Conservation (phyloP, 2,797 vertebrate species). For the Antrozous pallidus region DNA sequence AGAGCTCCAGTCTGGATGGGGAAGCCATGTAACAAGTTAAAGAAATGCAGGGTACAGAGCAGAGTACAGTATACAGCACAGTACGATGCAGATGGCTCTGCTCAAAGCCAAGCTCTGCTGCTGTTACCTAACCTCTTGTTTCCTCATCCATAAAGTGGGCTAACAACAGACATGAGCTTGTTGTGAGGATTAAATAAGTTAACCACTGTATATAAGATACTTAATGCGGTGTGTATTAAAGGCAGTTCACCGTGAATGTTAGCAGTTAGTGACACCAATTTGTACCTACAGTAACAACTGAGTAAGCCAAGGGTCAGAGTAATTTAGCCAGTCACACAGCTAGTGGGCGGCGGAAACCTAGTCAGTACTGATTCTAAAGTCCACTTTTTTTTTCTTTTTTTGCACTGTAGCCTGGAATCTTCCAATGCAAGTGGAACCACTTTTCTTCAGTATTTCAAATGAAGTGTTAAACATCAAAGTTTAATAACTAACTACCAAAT, state of each 20-base stretch:
- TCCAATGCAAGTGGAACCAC: not conserved
- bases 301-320: not conserved
- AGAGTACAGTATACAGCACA: not conserved
- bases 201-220: not conserved
- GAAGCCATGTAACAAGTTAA: not conserved
- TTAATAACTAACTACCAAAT: not conserved
- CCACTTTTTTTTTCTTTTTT: not conserved
- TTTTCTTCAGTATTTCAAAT: conserved; percentile 28
- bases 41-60: not conserved
- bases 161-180: not conserved
- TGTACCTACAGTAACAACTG: not conserved
- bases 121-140: not conserved
- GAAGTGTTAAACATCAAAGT: not conserved
- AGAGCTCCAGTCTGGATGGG: not conserved
- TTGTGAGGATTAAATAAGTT: not conserved
- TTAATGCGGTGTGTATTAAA: not conserved
- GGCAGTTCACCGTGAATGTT: not conserved
- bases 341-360: not conserved
- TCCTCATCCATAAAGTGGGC: not conserved
- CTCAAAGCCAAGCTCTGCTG: not conserved
- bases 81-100: not conserved
- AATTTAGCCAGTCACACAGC: not conserved
- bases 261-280: not conserved
- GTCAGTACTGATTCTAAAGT: not conserved
- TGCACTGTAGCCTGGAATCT: not conserved